Evolutionary conservation across 2,888 invertebrate genomes (phyloP), one percentile per base, ranked within the genome.

Genomic region (Ichneumoninae sp.): DNA sequence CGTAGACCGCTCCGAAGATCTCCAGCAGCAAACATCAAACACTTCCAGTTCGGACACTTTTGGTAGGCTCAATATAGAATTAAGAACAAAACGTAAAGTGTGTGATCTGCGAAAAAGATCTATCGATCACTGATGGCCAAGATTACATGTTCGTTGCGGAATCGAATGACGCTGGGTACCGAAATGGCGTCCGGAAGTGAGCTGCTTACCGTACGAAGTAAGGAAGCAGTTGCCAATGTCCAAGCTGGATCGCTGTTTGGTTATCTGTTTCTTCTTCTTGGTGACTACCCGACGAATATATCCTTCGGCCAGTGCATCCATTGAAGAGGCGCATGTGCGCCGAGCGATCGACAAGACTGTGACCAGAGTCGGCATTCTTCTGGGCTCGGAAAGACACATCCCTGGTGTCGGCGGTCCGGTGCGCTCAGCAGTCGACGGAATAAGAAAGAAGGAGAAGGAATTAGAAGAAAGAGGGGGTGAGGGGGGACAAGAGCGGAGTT

Each of bases 401-500:
- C 65, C 78, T 84, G 81, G 62, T 81, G 84, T 74, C 80, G 66
- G 50, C 65, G 70, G 57, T 81, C 78, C 66, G 72, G 65, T 8
- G 26, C 19, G 26, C 19, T 65, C 68, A 52, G 13, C 57, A 57
- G 57, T 57, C 57, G 65, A 52, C 40, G 82, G 70, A 75, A 70
- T 65, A n/a, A 65, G 74, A 50, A 44, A 52, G 36, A 69, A 47
- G 30, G 36, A 57, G 50, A 65, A 74, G 36, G n/a, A 50, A n/a
- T 65, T 47, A 47, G 44, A 16, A 47, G 76, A 65, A 30, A 50
- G 74, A 80, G 47, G 70, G 33, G 16, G 78, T 57, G 80, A 80
- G 84, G 78, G 72, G 60, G 80, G 81, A 68, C 71, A 69, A 70
- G 77, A 87, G 83, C 76, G 86, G 82, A 85, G 86, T 80, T 85